phyloP scores from a whole-genome alignment of 2,113 vertebrate species.

The Sebastes schlegelii region DNA sequence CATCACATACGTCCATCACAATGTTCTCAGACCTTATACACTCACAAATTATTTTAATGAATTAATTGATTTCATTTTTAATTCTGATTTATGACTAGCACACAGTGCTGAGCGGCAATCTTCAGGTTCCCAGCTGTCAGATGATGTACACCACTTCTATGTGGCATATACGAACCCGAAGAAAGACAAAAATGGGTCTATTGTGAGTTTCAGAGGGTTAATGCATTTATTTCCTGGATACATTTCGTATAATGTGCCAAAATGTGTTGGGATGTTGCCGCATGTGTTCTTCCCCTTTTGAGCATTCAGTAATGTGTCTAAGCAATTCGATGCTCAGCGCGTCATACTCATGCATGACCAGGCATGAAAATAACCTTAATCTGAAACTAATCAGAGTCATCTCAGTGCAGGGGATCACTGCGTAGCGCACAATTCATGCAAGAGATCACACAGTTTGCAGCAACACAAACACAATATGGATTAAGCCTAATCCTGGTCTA shows the following conservation, averaged over 20 bases:
- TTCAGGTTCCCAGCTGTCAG: too few species aligned
- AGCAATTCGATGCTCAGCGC: conserved; percentile 42
- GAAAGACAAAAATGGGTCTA: neutral
- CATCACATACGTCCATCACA: too few species aligned
- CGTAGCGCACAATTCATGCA: conserved; percentile 42
- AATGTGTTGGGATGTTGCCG: conserved; percentile 20
- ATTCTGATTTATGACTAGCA: too few species aligned
- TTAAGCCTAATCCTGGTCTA: conserved; percentile 62
- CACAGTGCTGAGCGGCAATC: too few species aligned
- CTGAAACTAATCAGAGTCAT: conserved; percentile 71
- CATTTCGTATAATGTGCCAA: conserved; percentile 15
- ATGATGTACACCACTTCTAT: too few species aligned
- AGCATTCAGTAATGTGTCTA: conserved; percentile 52
- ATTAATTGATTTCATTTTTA: too few species aligned
- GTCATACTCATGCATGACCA: conserved; percentile 56
- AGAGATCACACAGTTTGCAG: conserved; percentile 50
- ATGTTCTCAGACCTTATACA: too few species aligned
- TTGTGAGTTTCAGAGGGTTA: too few species aligned
- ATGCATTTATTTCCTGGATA: conserved; percentile 3
- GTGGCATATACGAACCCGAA: too few species aligned
- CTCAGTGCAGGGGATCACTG: conserved; percentile 36
- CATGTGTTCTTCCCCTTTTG: conserved; percentile 40
- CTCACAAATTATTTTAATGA: too few species aligned
- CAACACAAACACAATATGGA: conserved; percentile 60
- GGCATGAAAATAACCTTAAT: conserved; percentile 75